phyloP scores from a whole-genome alignment of 1,140 invertebrate species.

The Pissodes strobi region DNA sequence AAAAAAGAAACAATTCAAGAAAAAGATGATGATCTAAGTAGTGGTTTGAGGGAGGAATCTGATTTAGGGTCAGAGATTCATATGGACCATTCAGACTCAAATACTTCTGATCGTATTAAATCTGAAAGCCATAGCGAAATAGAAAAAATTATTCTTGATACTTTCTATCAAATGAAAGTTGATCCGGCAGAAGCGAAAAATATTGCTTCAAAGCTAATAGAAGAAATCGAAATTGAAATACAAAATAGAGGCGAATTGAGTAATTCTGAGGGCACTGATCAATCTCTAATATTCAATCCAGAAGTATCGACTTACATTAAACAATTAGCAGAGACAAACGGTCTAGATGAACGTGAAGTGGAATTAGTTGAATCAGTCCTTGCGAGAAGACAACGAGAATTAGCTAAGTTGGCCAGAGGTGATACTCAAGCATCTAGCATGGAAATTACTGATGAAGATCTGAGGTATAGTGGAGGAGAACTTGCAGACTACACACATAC shows the following conservation, averaged over 20 bases:
- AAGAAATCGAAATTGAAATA: slow-evolving; percentile 61
- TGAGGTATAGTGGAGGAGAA: slow-evolving; percentile 66
- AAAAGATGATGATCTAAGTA: slow-evolving; percentile 53
- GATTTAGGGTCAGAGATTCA: slow-evolving; percentile 54
- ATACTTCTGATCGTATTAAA: slow-evolving; percentile 47
- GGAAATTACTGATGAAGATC: slow-evolving; percentile 72
- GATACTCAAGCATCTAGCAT: slow-evolving; percentile 66
- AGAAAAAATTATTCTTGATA: slow-evolving; percentile 53
- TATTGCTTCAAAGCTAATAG: slow-evolving; percentile 60
- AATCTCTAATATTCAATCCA: slow-evolving; percentile 29
- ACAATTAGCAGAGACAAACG: slow-evolving; percentile 57
- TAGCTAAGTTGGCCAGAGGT: slow-evolving; percentile 55
- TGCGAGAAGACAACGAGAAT: slow-evolving; percentile 57
- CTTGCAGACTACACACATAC: slow-evolving; percentile 64
- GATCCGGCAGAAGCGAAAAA: slow-evolving; percentile 59
- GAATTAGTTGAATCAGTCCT: slow-evolving; percentile 59
- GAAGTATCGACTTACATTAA: slow-evolving; percentile 58
- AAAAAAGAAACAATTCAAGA: slow-evolving; percentile 31
- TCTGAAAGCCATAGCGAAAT: slow-evolving; percentile 53
- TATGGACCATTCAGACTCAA: slow-evolving; percentile 52
- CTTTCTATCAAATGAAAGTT: slow-evolving; percentile 58
- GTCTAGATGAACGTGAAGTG: slow-evolving; percentile 56
- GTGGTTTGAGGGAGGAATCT: slow-evolving; percentile 49
- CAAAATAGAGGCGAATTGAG: slow-evolving; percentile 48
- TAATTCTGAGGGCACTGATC: slow-evolving; percentile 2